Conservation (phyloP, 2,797 vertebrate species). For the Monodelphis domestica region DNA sequence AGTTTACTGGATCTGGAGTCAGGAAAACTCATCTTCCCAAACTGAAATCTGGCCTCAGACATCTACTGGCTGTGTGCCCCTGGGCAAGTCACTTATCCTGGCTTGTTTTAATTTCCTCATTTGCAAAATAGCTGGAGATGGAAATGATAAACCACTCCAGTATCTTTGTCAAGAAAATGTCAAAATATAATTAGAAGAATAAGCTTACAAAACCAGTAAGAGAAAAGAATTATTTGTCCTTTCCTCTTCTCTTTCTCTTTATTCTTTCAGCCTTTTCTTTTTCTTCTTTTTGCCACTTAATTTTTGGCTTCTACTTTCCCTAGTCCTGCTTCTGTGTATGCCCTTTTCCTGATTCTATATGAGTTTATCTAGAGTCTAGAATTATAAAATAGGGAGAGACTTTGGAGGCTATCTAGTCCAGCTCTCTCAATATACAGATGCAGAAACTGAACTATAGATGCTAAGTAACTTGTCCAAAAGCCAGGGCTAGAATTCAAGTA, state of each 20-base stretch:
- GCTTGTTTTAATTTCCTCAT: too few relatives aligned
- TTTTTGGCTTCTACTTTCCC: background rate
- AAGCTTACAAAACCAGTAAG: constrained; percentile 37
- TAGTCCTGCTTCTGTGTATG: background rate
- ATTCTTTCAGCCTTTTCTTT: background rate
- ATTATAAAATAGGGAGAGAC: background rate
- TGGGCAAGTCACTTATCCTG: too few relatives aligned
- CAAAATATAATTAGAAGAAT: background rate
- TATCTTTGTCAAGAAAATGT: too few relatives aligned
- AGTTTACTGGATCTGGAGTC: background rate
- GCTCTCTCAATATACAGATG: background rate
- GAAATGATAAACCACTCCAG: too few relatives aligned
- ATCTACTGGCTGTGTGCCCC: too few relatives aligned
- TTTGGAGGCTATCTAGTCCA: too few relatives aligned
- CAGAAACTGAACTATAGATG: background rate
- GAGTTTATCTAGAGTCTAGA: background rate
- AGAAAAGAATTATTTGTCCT: background rate
- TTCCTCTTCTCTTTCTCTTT: background rate
- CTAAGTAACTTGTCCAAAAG: background rate
- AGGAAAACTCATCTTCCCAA: too few relatives aligned
- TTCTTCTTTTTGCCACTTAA: background rate
- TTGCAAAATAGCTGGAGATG: too few relatives aligned
- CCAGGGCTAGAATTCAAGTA: background rate
- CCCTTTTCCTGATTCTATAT: background rate
- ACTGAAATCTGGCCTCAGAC: too few relatives aligned